Conservation (phyloP, 2,113 vertebrate species). For the Notarius lentiginosus region DNA sequence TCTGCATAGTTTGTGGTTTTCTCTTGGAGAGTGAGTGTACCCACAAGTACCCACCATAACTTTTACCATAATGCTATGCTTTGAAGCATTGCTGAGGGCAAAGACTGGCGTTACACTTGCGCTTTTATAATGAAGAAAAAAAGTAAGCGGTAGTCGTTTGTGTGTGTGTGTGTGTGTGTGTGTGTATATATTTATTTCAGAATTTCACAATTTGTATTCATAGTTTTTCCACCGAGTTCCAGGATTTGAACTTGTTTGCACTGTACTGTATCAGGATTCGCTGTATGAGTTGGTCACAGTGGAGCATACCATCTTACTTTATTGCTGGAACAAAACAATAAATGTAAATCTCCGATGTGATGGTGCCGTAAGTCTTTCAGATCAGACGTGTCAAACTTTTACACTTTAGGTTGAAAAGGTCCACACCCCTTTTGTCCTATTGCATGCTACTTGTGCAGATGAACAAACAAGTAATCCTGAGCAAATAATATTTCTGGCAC, state of each 20-base stretch:
- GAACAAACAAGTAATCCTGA: slow-evolving; percentile 20
- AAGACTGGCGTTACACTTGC: background rate
- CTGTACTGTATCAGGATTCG: background rate
- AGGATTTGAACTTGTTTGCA: background rate
- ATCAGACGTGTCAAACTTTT: background rate
- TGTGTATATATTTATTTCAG: background rate
- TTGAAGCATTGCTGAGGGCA: background rate
- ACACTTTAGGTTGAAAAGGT: background rate
- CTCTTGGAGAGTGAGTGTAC: slow-evolving; percentile 2
- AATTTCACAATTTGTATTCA: background rate
- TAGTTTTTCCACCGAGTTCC: background rate
- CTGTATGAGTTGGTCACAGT: background rate
- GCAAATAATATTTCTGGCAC: slow-evolving; percentile 16
- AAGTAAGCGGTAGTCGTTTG: background rate
- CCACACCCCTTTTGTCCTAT: slow-evolving; percentile 22
- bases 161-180: too few relatives aligned
- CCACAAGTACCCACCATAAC: background rate
- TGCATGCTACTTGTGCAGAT: background rate
- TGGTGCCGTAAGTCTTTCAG: background rate
- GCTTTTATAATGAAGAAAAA: background rate
- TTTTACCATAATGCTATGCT: slow-evolving; percentile 15
- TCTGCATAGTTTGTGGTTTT: slow-evolving; percentile 38
- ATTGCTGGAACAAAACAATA: background rate
- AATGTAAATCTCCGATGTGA: background rate
- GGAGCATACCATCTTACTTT: background rate